phyloP scores from a whole-genome alignment of 2,888 invertebrate genomes.

The Nemotelus pantherinus region DNA sequence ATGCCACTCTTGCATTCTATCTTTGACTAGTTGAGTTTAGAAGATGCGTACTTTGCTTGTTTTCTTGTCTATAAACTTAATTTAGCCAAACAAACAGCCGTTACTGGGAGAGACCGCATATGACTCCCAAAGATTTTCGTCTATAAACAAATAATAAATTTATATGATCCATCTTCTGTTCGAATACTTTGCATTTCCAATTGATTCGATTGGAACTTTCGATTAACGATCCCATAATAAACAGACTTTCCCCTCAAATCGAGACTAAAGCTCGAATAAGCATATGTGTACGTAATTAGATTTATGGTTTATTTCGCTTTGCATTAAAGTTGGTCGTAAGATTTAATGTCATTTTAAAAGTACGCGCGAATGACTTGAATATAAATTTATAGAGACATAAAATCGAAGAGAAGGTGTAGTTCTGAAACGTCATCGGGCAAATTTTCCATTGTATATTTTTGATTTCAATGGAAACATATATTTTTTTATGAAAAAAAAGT shows the following conservation, averaged over 20 bases:
- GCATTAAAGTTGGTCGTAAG: too few relatives aligned
- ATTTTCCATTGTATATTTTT: too few relatives aligned
- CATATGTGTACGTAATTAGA: neutral
- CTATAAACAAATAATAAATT: conserved; percentile 28
- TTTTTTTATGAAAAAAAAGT: too few relatives aligned
- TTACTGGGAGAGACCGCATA: conserved; percentile 5
- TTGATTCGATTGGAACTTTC: neutral
- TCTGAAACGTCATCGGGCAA: neutral
- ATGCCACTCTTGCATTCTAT: neutral
- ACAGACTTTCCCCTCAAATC: conserved; percentile 6
- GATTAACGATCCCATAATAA: conserved; percentile 11
- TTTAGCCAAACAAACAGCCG: conserved; percentile 27
- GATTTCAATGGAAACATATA: too few relatives aligned
- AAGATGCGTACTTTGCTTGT: neutral
- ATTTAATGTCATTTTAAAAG: too few relatives aligned
- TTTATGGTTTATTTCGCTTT: neutral
- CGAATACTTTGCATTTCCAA: neutral
- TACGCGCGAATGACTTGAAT: too few relatives aligned
- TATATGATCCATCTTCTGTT: neutral
- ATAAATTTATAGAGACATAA: neutral
- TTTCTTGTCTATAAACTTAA: conserved; percentile 19
- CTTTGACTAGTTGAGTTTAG: too few relatives aligned
- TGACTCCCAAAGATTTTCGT: neutral
- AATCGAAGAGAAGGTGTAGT: neutral
- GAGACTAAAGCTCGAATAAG: neutral